Base-by-base conservation (phyloP, 1,140 invertebrate genomes). In the Nixonia krombeini region DNA sequence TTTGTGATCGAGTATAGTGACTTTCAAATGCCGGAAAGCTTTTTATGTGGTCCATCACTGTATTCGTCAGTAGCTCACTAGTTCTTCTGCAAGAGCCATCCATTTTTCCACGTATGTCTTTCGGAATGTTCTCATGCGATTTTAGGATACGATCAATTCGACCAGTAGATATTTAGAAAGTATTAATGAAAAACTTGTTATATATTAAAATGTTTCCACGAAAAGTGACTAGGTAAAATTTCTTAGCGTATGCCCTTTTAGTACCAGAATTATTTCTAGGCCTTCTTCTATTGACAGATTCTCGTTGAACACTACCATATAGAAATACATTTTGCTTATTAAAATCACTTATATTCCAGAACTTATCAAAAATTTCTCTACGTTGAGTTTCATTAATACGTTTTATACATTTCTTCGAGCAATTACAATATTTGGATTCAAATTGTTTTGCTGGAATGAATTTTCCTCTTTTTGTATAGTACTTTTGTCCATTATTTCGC, bases 1-100 rank as follows among this genome's bases (percentile, higher is more conserved):
- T 74, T 46, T 72, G 56, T 0, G 55, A 64, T 57, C 66, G 49
- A 45, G 56, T 72, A 62, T 68, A 74, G 37, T 74, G 66, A 44
- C 46, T 47, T 65, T 70, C 37, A 70, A 65, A 72, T 52, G 42
- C 45, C 10, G 56, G 64, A 62, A 71, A 71, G 16, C 41, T 57
- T 64, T 59, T 59, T 45, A 61, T 73, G 38, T 74, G 51, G 12
- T 72, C 51, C 58, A 47, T 58, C 40, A 72, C 55, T 42, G 59
- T 44, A 55, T 64, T 65, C 7, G 49, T 68, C 40, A 51, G 0
- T 62, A 44, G 47, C 16, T 70, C 62, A 62, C 7, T 51, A 59
- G 40, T 67, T 73, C 33, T 70, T 63, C 40, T 72, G 52, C 38
- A 61, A 68, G 64, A 61, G 46, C 52, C 50, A 56, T 58, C 38